A percentile compares a stretch with the other conserved stretches of the same genome.
phyloP scores from a whole-genome alignment of 2,888 invertebrate genomes.

The Empis stercorea region DNA sequence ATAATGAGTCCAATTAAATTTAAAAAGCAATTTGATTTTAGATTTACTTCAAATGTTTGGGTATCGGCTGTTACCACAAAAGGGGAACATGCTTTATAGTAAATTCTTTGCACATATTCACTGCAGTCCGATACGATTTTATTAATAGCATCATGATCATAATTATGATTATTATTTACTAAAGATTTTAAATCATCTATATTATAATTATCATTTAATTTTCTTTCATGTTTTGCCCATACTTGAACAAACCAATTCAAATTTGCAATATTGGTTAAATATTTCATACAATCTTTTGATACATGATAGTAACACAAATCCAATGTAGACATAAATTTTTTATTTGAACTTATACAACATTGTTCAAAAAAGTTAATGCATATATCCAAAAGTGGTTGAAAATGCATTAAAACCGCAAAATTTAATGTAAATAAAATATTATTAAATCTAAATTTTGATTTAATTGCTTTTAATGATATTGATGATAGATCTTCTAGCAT shows the following conservation, averaged over 20 bases:
- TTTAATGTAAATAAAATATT: conserved; percentile 33
- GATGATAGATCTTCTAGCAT: conserved; percentile 25
- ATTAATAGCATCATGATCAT: not conserved
- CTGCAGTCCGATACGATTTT: not conserved
- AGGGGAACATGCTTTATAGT: conserved; percentile 32
- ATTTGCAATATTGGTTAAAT: conserved; percentile 20
- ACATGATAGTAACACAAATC: conserved; percentile 31
- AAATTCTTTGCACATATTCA: conserved; percentile 25
- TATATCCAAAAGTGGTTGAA: conserved; percentile 24
- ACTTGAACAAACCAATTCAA: conserved; percentile 30
- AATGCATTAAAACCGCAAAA: conserved; percentile 28
- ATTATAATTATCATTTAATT: conserved; percentile 21
- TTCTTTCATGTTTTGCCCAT: conserved; percentile 33
- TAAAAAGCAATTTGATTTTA: conserved; percentile 29
- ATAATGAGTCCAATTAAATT: conserved; percentile 27
- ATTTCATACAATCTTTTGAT: conserved; percentile 30
- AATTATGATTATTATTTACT: not conserved
- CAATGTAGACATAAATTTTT: conserved; percentile 26
- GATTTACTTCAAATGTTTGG: conserved; percentile 22
- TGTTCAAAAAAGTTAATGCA: conserved; percentile 30
- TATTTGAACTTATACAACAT: conserved; percentile 25
- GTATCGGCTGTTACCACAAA: conserved; percentile 25
- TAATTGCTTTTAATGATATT: conserved; percentile 24
- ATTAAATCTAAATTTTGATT: conserved; percentile 27
- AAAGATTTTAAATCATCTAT: conserved; percentile 3